Base-by-base conservation (phyloP, 1,140 invertebrate species). In the Gonatopus flavifemur region DNA sequence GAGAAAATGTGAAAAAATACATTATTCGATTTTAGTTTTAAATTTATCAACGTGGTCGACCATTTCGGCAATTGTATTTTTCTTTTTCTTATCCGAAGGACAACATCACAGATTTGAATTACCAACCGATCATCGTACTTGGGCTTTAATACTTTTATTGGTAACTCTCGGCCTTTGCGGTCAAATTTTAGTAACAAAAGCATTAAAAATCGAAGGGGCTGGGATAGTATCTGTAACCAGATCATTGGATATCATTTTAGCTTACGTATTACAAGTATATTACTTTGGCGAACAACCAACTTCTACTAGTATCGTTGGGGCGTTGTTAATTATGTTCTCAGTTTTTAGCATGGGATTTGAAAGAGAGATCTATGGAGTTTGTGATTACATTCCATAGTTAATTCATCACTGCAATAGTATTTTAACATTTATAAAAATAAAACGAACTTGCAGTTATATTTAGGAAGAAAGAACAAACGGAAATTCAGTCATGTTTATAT, bases 291-390 rank as follows among this genome's bases (percentile, higher is more conserved):
- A 82, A 41, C 63, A 79, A 3, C 79, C 80, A 3, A 71, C 75
- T 10, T 71, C 67, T 36, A 71, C 69, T 4, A 80, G 77, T 36
- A 59, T 79, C 3, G 43, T 61, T 4, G 80, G 80, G 8, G 79
- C 80, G 12, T 16, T 71, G 6, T 49, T 82, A 9, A 78, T 82
- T n/a, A 66, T 81, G 13, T 18, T 70, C 0, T 79, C 78, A 32
- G 79, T 82, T 13, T 50, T 79, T 41, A 73, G 69, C 21, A 82
- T 82, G 73, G 79, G 79, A 16, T 70, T 81, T 44, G 80, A 82
- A 51, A 76, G 71, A 49, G 71, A 77, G 43, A 71, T 77, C 48
- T 77, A 77, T 49, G 55, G 64, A 24, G 44, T 75, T 48, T 77
- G 75, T 37, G 75, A 77, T 39, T 76, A 71, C 55, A 75, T 77